Percentiles rank a stretch among this genome's conserved stretches.
phyloP scores from a whole-genome alignment of 2,888 invertebrate genomes.

The Chrysopilus asiliformis region DNA sequence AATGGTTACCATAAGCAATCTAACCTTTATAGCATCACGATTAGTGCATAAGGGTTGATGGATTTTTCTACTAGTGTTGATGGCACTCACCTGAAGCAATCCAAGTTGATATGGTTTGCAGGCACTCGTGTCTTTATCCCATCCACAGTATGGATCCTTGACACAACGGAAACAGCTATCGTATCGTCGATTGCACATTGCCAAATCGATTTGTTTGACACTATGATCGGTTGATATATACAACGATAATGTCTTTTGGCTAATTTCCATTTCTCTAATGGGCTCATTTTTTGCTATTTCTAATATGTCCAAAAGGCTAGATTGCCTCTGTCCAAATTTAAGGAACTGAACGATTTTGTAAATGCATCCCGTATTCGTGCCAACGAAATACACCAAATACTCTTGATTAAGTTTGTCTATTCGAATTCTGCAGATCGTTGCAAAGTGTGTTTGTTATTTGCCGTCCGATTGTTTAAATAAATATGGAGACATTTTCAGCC shows the following conservation, averaged over 20 bases:
- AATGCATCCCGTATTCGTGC: slow-evolving; percentile 72
- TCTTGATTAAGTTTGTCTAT: slow-evolving; percentile 42
- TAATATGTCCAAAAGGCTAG: slow-evolving; percentile 78
- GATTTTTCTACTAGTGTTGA: no score
- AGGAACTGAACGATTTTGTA: slow-evolving; percentile 91
- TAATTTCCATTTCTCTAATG: slow-evolving; percentile 77
- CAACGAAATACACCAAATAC: slow-evolving; percentile 83
- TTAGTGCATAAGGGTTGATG: no score
- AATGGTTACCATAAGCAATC: no score
- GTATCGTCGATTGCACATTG: slow-evolving; percentile 80
- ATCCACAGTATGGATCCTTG: slow-evolving; percentile 91
- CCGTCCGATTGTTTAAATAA: no score
- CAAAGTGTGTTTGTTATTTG: no score
- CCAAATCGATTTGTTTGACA: slow-evolving; percentile 78
- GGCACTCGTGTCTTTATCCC: slow-evolving; percentile 79
- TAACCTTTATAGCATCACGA: no score
- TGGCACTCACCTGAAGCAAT: slow-evolving; percentile 38
- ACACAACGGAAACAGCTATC: slow-evolving; percentile 87
- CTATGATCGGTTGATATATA: slow-evolving; percentile 81
- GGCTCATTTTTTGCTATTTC: slow-evolving; percentile 83
- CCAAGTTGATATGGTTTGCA: slow-evolving; percentile 81
- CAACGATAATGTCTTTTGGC: slow-evolving; percentile 72
- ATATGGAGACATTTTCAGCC: no score
- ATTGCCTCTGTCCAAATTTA: slow-evolving; percentile 65
- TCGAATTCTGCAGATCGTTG: slow-evolving; percentile 36